Evolutionary conservation across 2,888 invertebrate species (phyloP).

Genomic region (Empis livida): DNA sequence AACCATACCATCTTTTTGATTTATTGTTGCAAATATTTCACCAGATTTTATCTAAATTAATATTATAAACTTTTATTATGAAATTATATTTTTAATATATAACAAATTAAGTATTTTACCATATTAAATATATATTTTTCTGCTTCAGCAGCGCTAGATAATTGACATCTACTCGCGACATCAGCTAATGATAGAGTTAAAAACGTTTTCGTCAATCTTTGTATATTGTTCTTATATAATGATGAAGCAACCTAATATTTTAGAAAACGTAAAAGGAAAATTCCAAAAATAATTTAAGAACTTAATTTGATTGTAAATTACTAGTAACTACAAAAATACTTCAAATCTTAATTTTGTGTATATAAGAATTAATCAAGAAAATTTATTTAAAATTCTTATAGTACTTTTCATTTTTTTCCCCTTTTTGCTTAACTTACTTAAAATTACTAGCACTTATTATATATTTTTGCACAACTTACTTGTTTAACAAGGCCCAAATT

Average conservation of each 20-base stretch:
- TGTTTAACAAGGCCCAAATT: slow-evolving; percentile 70
- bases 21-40: slow-evolving; percentile 93
- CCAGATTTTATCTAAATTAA: slow-evolving; percentile 77
- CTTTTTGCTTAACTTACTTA: too few relatives aligned
- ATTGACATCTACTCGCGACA: slow-evolving; percentile 67
- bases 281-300: too few relatives aligned
- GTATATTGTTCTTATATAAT: slow-evolving; percentile 91
- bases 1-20: slow-evolving; percentile 97
- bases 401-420: too few relatives aligned
- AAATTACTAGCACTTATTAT: not conserved
- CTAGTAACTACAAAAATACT: too few relatives aligned
- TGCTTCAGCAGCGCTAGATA: slow-evolving; percentile 74
- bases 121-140: slow-evolving; percentile 90
- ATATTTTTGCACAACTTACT: slow-evolving; percentile 26
- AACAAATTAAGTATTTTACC: too few relatives aligned
- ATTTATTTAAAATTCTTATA: too few relatives aligned
- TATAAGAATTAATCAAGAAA: too few relatives aligned
- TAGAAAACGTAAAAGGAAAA: too few relatives aligned
- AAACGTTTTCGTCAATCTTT: slow-evolving; percentile 74
- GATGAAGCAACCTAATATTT: slow-evolving; percentile 61
- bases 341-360: too few relatives aligned
- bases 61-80: slow-evolving; percentile 9
- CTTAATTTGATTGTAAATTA: too few relatives aligned
- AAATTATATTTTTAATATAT: too few relatives aligned
- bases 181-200: slow-evolving; percentile 60